Evolutionary conservation across 2,113 vertebrate species (phyloP).

Genomic region (Entelurus aequoreus): DNA sequence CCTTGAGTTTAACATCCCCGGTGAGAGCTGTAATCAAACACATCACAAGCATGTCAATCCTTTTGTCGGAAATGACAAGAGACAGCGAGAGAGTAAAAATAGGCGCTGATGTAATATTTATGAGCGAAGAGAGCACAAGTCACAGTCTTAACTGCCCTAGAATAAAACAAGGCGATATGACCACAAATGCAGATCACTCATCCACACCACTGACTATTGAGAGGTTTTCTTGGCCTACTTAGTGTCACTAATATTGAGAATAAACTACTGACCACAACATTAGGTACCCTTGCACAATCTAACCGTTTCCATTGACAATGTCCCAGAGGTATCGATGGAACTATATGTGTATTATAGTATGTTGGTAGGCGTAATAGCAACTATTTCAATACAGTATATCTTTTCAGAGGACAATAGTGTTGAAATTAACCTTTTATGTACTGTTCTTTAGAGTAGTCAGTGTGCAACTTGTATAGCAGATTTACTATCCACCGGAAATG

Average conservation of each 20-base stretch:
- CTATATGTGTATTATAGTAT: too few species aligned
- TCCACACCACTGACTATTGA: slow-evolving; percentile 1
- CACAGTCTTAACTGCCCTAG: slow-evolving; percentile 28
- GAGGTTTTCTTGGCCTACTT: slow-evolving; percentile 2
- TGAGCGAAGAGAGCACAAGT: slow-evolving; percentile 26
- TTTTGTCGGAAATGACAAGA: slow-evolving; percentile 12
- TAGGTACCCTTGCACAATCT: not conserved
- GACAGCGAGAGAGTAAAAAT: slow-evolving; percentile 22
- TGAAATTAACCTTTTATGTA: too few species aligned
- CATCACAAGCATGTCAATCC: slow-evolving; percentile 1
- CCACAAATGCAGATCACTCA: slow-evolving; percentile 5
- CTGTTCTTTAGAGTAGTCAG: too few species aligned
- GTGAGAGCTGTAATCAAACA: slow-evolving; percentile 1
- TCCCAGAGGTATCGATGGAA: too few species aligned
- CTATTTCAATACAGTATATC: too few species aligned
- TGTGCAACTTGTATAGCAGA: too few species aligned
- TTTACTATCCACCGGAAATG: too few species aligned
- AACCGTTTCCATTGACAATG: not conserved
- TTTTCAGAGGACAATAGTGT: too few species aligned
- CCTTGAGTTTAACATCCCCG: not conserved
- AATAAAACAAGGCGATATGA: slow-evolving; percentile 20
- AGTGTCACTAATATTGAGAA: not conserved
- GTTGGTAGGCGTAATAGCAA: too few species aligned
- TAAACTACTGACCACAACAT: not conserved
- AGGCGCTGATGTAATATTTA: slow-evolving; percentile 48